Evolutionary conservation across 2,888 invertebrate species (phyloP).

Genomic region (Drosophila pseudotakahashii): DNA sequence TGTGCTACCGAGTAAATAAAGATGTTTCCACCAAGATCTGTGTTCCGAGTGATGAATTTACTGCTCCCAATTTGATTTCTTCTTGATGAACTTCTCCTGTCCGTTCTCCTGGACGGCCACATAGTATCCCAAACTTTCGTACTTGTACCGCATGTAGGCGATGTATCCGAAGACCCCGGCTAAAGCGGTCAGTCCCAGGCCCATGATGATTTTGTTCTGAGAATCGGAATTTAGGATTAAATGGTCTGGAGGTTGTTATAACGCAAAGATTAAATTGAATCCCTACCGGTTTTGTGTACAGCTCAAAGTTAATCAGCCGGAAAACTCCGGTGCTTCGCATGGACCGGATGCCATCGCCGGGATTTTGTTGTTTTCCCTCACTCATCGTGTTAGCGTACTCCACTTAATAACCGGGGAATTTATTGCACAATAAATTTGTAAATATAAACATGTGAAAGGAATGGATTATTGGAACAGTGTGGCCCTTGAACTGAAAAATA

Average conservation of each 20-base stretch:
- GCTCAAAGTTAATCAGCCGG: conserved; percentile 93
- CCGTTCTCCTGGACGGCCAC: conserved; percentile 92
- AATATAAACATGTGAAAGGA: conserved; percentile 33
- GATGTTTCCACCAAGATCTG: conserved; percentile 50
- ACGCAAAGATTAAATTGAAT: background rate
- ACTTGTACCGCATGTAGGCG: conserved; percentile 92
- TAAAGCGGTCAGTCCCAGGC: conserved; percentile 90
- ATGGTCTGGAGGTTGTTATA: background rate
- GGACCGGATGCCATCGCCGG: conserved; percentile 73
- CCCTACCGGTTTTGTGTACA: conserved; percentile 93
- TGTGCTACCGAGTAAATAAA: conserved; percentile 77
- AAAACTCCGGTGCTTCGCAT: conserved; percentile 89
- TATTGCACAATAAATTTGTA: conserved; percentile 36
- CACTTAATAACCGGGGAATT: background rate
- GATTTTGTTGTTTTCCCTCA: conserved; percentile 50
- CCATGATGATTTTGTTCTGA: conserved; percentile 95
- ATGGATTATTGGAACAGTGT: background rate
- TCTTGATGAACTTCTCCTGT: conserved; percentile 85
- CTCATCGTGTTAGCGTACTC: conserved; percentile 33
- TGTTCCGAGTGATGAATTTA: background rate
- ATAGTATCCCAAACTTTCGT: conserved; percentile 92
- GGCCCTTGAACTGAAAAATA: background rate
- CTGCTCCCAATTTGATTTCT: conserved; percentile 91
- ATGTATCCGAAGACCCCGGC: conserved; percentile 91
- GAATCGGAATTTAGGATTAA: background rate